Conservation (phyloP, 2,113 vertebrate genomes). For the Aphyosemion australe region DNA sequence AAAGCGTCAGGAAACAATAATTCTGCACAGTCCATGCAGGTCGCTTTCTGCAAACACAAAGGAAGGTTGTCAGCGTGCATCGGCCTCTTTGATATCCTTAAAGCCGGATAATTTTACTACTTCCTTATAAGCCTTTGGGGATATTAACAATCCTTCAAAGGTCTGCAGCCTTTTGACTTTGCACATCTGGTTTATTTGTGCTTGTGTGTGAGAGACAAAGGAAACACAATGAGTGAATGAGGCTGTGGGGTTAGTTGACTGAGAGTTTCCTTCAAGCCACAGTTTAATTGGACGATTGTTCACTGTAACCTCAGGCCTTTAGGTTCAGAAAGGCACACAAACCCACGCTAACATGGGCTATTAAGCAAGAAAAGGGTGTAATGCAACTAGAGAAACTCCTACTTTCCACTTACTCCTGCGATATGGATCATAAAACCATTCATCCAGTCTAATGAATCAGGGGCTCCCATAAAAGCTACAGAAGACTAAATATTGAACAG, state of each 20-base stretch:
- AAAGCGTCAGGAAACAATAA: constrained; percentile 45
- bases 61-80: constrained; percentile 9
- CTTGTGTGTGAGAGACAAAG: constrained; percentile 9
- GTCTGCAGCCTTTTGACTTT: constrained; percentile 27
- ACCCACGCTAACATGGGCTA: constrained; percentile 23
- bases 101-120: constrained; percentile 30
- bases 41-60: constrained; percentile 16
- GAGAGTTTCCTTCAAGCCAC: constrained; percentile 48
- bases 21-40: constrained; percentile 15
- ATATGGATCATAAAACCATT: constrained; percentile 19
- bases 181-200: constrained; percentile 59
- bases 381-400: background rate
- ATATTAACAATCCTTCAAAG: constrained; percentile 31
- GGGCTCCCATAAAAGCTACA: constrained; percentile 4
- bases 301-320: constrained; percentile 41
- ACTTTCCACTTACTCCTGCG: constrained; percentile 9
- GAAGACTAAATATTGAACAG: background rate
- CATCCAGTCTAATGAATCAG: constrained; percentile 20
- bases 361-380: constrained; percentile 34
- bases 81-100: constrained; percentile 31
- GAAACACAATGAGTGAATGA: constrained; percentile 9
- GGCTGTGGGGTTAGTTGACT: constrained; percentile 1
- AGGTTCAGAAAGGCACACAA: constrained; percentile 46
- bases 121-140: constrained; percentile 40
- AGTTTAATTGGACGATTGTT: constrained; percentile 68